These are phyloP conservation scores for Blastobasis lacticolella DNA, from an alignment of 2,888 invertebrate genomes.

Conservation along the genomic window DNA sequence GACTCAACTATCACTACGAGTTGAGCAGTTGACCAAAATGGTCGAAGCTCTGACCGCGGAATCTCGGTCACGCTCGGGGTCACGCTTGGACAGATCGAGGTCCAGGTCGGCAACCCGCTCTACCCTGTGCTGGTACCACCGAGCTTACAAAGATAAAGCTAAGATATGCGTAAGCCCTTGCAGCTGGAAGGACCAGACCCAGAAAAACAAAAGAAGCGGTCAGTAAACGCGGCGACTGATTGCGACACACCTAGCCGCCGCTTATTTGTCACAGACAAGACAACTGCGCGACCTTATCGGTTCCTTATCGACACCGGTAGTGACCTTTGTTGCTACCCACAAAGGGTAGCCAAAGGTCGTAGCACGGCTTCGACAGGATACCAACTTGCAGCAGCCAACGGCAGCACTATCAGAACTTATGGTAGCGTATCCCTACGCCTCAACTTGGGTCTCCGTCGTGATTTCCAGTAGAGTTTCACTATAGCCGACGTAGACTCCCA, in stretches of 20 bases:
- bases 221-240: slow-evolving; percentile 11
- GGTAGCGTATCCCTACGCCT: slow-evolving; percentile 5
- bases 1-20: too few relatives aligned
- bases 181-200: slow-evolving; percentile 1
- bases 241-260: slow-evolving; percentile 2
- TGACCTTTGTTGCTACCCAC: slow-evolving; percentile 9
- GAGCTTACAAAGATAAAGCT: too few relatives aligned
- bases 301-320: slow-evolving; percentile 13
- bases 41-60: too few relatives aligned
- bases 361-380: slow-evolving; percentile 1
- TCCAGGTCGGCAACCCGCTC: too few relatives aligned
- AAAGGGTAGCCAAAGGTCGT: not conserved
- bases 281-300: not conserved
- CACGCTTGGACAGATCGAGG: too few relatives aligned
- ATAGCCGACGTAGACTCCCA: slow-evolving; percentile 11
- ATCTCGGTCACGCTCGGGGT: too few relatives aligned
- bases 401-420: slow-evolving; percentile 11
- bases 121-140: too few relatives aligned
- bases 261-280: slow-evolving; percentile 4
- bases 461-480: slow-evolving; percentile 8
- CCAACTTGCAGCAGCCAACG: slow-evolving; percentile 12
- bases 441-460: slow-evolving; percentile 7
- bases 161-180: slow-evolving; percentile 6
- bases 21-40: too few relatives aligned
- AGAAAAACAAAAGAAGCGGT: slow-evolving; percentile 10